These are phyloP conservation scores for Pyrrhura leucotis DNA, from an alignment of 2,797 vertebrate species.

Conservation along the genomic window DNA sequence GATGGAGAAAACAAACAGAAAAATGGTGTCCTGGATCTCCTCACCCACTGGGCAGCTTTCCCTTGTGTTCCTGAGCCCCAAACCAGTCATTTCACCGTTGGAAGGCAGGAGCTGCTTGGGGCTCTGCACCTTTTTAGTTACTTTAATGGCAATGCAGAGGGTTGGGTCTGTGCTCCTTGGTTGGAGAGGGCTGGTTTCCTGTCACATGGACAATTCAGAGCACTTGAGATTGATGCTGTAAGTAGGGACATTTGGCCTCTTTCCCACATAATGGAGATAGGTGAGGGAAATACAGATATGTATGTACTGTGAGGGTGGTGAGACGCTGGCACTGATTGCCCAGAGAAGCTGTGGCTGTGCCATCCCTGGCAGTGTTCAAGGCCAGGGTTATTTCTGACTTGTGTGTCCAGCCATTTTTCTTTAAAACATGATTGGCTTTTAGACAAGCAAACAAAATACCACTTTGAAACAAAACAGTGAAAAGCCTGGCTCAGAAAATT, in stretches of 20 bases:
- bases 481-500: background rate
- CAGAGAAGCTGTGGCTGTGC: background rate
- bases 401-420: background rate
- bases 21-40: constrained; percentile 22
- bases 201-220: background rate
- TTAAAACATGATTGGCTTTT: background rate
- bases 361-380: background rate
- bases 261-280: background rate
- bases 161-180: background rate
- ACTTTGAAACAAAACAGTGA: background rate
- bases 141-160: background rate
- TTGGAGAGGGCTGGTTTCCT: background rate
- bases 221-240: background rate
- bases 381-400: background rate
- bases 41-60: constrained; percentile 24
- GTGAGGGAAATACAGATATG: background rate
- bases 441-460: background rate
- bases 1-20: constrained; percentile 7
- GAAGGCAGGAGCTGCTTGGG: background rate
- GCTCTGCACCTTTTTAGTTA: background rate
- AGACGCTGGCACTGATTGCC: background rate
- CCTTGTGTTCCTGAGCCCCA: background rate
- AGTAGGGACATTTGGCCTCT: background rate
- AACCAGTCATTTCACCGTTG: background rate
- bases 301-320: background rate